Percentiles rank a stretch among this genome's conserved stretches.
These are phyloP conservation scores for Chymomyza fuscimana DNA, from an alignment of 2,888 invertebrate genomes.

Conservation along the genomic window DNA sequence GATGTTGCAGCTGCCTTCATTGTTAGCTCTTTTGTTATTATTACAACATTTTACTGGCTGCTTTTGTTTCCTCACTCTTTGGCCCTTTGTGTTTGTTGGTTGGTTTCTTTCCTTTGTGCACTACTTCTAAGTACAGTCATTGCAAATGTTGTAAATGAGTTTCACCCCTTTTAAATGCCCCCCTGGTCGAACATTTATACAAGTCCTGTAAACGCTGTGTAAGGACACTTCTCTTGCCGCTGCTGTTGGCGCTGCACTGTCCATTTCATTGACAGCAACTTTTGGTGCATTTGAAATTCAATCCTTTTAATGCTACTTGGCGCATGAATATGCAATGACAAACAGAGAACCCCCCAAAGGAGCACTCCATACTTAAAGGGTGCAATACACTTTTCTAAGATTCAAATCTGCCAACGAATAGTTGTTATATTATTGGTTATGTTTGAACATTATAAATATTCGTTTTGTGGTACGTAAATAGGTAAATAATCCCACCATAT, in stretches of 20 bases:
- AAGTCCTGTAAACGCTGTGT: neutral
- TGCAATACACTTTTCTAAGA: neutral
- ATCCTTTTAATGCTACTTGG: constrained; percentile 32
- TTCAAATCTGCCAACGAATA: constrained; percentile 34
- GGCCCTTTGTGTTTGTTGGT: constrained; percentile 20
- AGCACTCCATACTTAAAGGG: neutral
- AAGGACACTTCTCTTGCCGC: neutral
- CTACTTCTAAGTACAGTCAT: constrained; percentile 7
- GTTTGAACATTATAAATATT: constrained; percentile 8
- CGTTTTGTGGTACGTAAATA: constrained; percentile 58
- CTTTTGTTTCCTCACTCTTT: constrained; percentile 27
- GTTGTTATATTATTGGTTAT: constrained; percentile 20
- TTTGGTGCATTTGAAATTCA: constrained; percentile 37
- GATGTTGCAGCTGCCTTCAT: neutral
- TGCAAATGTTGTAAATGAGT: constrained; percentile 9
- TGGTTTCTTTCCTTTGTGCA: neutral
- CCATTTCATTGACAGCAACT: constrained; percentile 26
- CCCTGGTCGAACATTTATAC: neutral
- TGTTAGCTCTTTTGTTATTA: constrained; percentile 27
- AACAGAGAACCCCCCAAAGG: neutral
- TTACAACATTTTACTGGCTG: constrained; percentile 45
- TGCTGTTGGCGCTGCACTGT: neutral
- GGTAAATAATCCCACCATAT: constrained; percentile 78
- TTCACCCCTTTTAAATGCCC: constrained; percentile 1
- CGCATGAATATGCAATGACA: constrained; percentile 38